Base-by-base conservation (phyloP, 1,140 invertebrate genomes). In the Teleopsis dalmanni region DNA sequence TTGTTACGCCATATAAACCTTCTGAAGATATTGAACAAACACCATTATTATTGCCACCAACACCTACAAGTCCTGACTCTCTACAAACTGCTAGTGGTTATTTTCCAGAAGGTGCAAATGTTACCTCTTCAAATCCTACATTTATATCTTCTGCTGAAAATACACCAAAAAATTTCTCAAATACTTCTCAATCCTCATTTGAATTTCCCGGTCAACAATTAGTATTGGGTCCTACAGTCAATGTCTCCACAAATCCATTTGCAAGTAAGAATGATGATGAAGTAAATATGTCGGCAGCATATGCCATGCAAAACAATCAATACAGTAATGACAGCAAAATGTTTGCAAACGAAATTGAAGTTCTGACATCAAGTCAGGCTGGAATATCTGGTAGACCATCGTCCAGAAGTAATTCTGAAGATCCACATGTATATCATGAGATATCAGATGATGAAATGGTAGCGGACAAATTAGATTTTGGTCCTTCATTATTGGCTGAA, bases 401-500 rank as follows among this genome's bases (percentile, higher is more conserved):
- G 51, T 42, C 19, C n/a, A 53, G 59, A 3, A 58, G 48, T 27
- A 38, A 51, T 1, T 57, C 36, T 38, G 61, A 65, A 27, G 66
- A 66, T 54, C 80, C 82, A 53, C 88, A 91, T 58, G 90, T 93
- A 57, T 95, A 95, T 67, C 89, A 93, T 65, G 89, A 94, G 72
- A 95, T 95, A 36, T 90, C 87, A 25, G 90, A 94, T 63, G 89
- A 92, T 54, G 88, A 91, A 57, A 83, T 75, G 33, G 68, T 72
- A 55, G 71, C 54, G 8, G 60, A 68, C 54, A 82, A 79, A 71
- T 81, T 84, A 38, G 93, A 97, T 73, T 86, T 95, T 61, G 91
- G 91, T 11, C 88, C 92, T 8, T 96, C 91, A 52, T 74, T 98
- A 27, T 76, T 96, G 60, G 93, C 95, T 62, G 94, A 97, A 74